Base-by-base conservation (phyloP, 2,888 invertebrate genomes). In the Patella ulyssiponensis region DNA sequence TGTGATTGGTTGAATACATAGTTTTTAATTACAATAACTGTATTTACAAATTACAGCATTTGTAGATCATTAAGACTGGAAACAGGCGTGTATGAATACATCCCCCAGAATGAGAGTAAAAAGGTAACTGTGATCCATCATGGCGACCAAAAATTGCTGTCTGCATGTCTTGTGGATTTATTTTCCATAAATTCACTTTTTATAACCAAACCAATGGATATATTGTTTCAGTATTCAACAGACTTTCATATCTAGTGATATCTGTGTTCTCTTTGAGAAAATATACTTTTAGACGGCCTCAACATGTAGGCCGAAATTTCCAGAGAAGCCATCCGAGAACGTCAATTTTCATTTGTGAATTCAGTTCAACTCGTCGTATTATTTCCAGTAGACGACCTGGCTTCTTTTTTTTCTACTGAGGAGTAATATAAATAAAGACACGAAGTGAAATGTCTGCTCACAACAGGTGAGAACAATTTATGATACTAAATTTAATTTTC, bases 361-460 rank as follows among this genome's bases (percentile, higher is more conserved):
- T 23, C 20, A 20, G 12, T 23, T 5, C 20, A 64, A 64, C 64
- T 64, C 64, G 64, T 64, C 64, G 64, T 64, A 3, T 64, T 64
- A 64, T 64, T 64, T 64, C 20, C 23, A 64, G 64, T 64, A 23
- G 20, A 23, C 64, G 23, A 64, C 20, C 64, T 64, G 64, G 64
- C 64, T 64, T 64, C 64, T 64, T 23, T 12, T 44, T 44, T 44
- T 23, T 64, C 64, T 23, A 12, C 64, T 14, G 23, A 64, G 64
- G 64, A 64, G 64, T 64, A 23, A 23, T 12, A 64, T 64, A 23
- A 20, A 64, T 44, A 58, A 27, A 76, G 27, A 69, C 71, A 56
- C 54, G 14, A 54, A 58, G 20, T 69, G 56, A 71, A 76, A 76
- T 76, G 76, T 76, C 76, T 71, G 71, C 52, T 71, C 76, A 71